Evolutionary conservation across 1,140 invertebrate species (phyloP).

Genomic region (Euura saliciscinereae): DNA sequence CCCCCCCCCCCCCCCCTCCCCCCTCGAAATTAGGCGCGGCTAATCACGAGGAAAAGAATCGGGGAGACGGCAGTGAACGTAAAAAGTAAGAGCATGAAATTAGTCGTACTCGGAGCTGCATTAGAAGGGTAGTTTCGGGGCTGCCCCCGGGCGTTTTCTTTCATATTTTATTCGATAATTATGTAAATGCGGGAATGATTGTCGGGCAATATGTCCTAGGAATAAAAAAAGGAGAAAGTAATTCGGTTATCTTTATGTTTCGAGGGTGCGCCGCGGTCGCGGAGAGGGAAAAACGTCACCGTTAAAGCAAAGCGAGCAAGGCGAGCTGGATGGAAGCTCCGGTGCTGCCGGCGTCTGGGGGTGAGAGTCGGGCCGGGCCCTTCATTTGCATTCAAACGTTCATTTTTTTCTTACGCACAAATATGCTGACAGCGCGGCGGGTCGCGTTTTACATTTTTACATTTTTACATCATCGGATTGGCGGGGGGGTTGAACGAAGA

Average conservation of each 20-base stretch:
- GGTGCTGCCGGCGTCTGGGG: conserved; percentile 30
- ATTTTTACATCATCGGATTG: conserved; percentile 3
- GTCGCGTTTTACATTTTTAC: conserved; percentile 53
- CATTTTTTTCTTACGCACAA: conserved; percentile 44
- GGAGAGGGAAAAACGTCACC: conserved; percentile 17
- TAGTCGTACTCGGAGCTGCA: conserved; percentile 35
- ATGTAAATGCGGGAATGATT: conserved; percentile 60
- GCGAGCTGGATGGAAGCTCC: conserved; percentile 14
- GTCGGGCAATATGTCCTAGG: conserved; percentile 56
- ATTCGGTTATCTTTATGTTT: conserved; percentile 61
- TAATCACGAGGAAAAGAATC: conserved; percentile 33
- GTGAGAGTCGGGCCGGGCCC: conserved; percentile 34
- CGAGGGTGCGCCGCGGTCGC: conserved; percentile 11
- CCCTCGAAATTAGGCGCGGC: conserved; percentile 41
- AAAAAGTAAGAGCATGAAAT: conserved; percentile 45
- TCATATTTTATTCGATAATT: conserved; percentile 58
- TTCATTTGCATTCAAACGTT: conserved; percentile 58
- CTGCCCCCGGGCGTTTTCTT: conserved; percentile 15
- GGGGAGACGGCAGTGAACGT: conserved; percentile 16
- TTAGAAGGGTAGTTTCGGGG: conserved; percentile 5
- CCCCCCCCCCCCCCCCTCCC: too few relatives aligned
- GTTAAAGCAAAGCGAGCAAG: conserved; percentile 7
- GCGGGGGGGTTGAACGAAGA: neutral
- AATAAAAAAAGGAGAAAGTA: conserved; percentile 52
- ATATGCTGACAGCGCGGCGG: conserved; percentile 48